These are phyloP conservation scores for Dicyrtomina minuta DNA, from an alignment of 2,888 invertebrate species.

Conservation along the genomic window DNA sequence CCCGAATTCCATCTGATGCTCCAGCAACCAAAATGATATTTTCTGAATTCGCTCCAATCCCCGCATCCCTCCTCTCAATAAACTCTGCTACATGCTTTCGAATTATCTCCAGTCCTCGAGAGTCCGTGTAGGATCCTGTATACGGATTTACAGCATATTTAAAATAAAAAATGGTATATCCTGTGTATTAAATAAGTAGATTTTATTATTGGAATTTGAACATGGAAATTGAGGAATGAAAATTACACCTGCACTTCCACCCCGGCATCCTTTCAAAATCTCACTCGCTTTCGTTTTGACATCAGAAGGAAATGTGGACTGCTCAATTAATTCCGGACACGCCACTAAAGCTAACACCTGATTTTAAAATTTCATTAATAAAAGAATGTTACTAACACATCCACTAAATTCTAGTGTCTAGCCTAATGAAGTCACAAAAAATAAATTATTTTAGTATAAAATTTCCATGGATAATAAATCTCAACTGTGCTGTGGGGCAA, in stretches of 20 bases:
- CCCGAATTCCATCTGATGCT: constrained; percentile 93
- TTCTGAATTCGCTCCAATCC: constrained; percentile 69
- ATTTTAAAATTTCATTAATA: too few species aligned
- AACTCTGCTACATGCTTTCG: constrained; percentile 85
- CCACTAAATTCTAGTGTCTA: too few species aligned
- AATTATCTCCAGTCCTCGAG: constrained; percentile 85
- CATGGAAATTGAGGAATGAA: too few species aligned
- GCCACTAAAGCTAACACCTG: constrained; percentile 77
- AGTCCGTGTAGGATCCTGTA: constrained; percentile 86
- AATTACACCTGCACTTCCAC: constrained; percentile 72
- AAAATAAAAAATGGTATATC: too few species aligned
- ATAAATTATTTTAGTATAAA: too few species aligned
- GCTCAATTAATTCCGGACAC: constrained; percentile 73
- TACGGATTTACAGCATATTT: too few species aligned
- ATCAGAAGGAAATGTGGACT: constrained; percentile 74
- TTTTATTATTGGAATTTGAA: too few species aligned
- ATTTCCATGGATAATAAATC: too few species aligned
- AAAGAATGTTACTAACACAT: not conserved
- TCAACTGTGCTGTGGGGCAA: too few species aligned
- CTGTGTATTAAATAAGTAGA: too few species aligned
- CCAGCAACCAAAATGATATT: constrained; percentile 83
- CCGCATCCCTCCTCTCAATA: constrained; percentile 79
- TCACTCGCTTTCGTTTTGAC: constrained; percentile 72
- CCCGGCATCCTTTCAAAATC: constrained; percentile 70
- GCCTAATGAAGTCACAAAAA: too few species aligned